Evolutionary conservation across 1,140 invertebrate species (phyloP), one percentile per base, ranked within the genome.

Genomic region (Chrysopa pallens): DNA sequence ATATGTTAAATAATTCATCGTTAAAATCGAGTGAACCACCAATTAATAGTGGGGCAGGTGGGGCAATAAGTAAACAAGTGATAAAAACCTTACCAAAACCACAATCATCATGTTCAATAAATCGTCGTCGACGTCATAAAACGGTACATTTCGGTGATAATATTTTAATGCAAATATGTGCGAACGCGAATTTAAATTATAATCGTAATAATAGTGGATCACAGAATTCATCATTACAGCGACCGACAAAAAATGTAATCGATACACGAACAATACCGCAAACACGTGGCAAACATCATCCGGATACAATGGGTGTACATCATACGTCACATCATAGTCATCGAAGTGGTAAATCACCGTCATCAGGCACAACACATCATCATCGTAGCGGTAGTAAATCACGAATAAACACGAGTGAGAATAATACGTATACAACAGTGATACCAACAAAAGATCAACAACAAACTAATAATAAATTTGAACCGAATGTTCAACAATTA

Each of bases 81-180:
- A 23, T 23, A 2, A 23, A 23, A 23, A 23, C 17, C 2, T 23
- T 23, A 23, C 17, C 17, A 5, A 33, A 33, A 12, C 2, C 8
- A 33, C 31, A 2, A 12, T 12, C 8, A 4, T 9, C 31, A 9
- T 33, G 31, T 33, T 9, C 31, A 12, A 11, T 33, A 33, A 33
- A 9, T 13, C 70, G 74, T 39, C 65, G 76, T 15, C 66, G 76
- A 33, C 66, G 76, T 39, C 73, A 80, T 60, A 80, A 80, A 61
- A 80, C 78, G 33, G 78, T 81, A 9, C 78, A 81, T 60, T 80
- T 80, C 55, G 77, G 76, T 36, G 78, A 79, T 50, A 77, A 76
- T 53, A 62, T 78, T 6, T 58, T 78, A 27, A 68, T 76, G 54
- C 74, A 77, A 53, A 74, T 78, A 38, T 78, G 75, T 58, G 71